phyloP scores from a whole-genome alignment of 1,140 invertebrate species.

The Zaprionus inermis region DNA sequence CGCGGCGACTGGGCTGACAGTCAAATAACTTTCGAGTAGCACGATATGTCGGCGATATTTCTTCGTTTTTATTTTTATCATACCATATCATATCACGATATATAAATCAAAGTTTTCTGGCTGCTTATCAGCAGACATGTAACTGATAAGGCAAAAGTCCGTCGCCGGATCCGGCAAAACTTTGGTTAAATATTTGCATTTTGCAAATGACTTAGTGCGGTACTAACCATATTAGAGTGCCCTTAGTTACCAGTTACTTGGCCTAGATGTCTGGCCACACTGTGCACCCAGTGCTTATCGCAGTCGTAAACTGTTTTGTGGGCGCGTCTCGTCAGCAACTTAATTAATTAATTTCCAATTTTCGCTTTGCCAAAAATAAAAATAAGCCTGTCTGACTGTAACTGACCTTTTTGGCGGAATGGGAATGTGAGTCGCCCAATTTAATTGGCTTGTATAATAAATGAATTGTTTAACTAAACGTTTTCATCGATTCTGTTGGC shows the following conservation, averaged over 20 bases:
- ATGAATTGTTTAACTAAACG: conserved; percentile 59
- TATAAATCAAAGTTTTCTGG: conserved; percentile 18
- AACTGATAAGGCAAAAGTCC: conserved; percentile 22
- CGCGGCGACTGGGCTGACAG: conserved; percentile 37
- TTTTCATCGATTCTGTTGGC: conserved; percentile 36
- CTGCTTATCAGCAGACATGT: conserved; percentile 26
- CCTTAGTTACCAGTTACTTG: conserved; percentile 46
- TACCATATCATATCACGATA: conserved; percentile 19
- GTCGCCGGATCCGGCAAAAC: conserved; percentile 2
- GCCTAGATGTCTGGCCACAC: conserved; percentile 52
- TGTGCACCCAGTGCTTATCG: conserved; percentile 29
- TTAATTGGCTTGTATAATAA: conserved; percentile 74
- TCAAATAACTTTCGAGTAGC: conserved; percentile 47
- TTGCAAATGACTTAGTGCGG: conserved; percentile 18
- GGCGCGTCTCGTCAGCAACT: conserved; percentile 30
- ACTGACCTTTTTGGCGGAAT: conserved; percentile 60
- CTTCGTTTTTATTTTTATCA: conserved; percentile 23
- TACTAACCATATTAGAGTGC: conserved; percentile 46
- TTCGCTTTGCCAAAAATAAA: conserved; percentile 17
- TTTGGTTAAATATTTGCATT: conserved; percentile 45
- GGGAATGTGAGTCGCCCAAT: conserved; percentile 62
- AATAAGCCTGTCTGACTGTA: conserved; percentile 4
- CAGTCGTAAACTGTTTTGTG: conserved; percentile 6
- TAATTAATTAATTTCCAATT: conserved; percentile 60
- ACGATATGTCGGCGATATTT: conserved; percentile 32